phyloP scores from a whole-genome alignment of 2,888 invertebrate genomes.

The Acanthosepion esculentum region DNA sequence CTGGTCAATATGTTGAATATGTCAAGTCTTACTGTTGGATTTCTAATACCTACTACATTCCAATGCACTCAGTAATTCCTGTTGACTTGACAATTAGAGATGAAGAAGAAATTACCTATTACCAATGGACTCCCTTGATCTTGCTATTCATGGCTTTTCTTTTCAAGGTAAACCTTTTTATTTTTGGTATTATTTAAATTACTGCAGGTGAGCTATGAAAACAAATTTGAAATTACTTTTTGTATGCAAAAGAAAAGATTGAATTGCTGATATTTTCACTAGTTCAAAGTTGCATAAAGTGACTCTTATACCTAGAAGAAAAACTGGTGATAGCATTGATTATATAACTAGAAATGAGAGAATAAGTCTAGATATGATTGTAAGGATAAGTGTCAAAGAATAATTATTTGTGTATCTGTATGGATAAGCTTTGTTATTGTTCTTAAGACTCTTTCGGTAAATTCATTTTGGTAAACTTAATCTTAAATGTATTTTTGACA shows the following conservation, averaged over 20 bases:
- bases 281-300: background rate
- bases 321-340: no score
- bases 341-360: no score
- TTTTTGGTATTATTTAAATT: background rate
- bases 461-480: no score
- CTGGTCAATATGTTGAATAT: conserved; percentile 47
- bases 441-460: no score
- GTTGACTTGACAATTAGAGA: conserved; percentile 10
- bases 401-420: no score
- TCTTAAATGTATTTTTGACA: no score
- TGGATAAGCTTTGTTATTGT: no score
- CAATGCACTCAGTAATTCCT: conserved; percentile 47
- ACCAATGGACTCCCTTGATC: conserved; percentile 49
- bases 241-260: background rate
- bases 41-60: conserved; percentile 50
- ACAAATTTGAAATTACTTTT: background rate
- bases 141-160: conserved; percentile 59
- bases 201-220: background rate
- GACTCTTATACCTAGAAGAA: no score
- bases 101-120: conserved; percentile 49
- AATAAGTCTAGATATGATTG: no score
- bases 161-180: conserved; percentile 53
- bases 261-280: no score
- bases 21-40: conserved; percentile 50
- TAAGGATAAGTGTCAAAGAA: no score